These are phyloP conservation scores for Rhabdomys pumilio DNA, from an alignment of 2,797 vertebrate genomes.

Conservation along the genomic window DNA sequence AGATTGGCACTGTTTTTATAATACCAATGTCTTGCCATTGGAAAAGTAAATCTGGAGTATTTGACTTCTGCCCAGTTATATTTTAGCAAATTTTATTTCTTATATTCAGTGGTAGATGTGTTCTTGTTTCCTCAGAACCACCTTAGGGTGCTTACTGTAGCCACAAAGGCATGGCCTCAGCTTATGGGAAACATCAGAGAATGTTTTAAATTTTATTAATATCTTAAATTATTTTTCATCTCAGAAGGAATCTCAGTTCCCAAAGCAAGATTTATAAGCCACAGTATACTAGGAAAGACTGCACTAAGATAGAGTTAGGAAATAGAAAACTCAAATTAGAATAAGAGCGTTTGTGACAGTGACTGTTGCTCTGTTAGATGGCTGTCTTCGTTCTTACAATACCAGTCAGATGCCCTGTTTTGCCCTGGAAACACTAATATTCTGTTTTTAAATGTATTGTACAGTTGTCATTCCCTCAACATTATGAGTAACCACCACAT, in stretches of 20 bases:
- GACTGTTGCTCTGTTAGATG: not conserved
- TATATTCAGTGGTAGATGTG: not conserved
- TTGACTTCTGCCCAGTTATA: slow-evolving; percentile 38
- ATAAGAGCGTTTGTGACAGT: not conserved
- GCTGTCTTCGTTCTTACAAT: slow-evolving; percentile 48
- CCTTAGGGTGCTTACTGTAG: not conserved
- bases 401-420: slow-evolving; percentile 68
- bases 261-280: slow-evolving; percentile 69
- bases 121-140: not conserved
- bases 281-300: slow-evolving; percentile 73
- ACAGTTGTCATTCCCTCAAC: slow-evolving; percentile 39
- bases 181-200: slow-evolving; percentile 55
- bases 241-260: slow-evolving; percentile 70
- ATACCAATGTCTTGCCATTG: slow-evolving; percentile 67
- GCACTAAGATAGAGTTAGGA: slow-evolving; percentile 54
- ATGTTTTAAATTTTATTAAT: slow-evolving; percentile 72
- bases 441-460: slow-evolving; percentile 71
- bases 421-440: slow-evolving; percentile 69
- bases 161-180: slow-evolving; percentile 3
- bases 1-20: slow-evolving; percentile 68
- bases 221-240: slow-evolving; percentile 68
- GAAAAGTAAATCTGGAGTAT: slow-evolving; percentile 60
- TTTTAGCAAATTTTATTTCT: slow-evolving; percentile 34
- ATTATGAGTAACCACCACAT: slow-evolving; percentile 69
- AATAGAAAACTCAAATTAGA: not conserved